Evolutionary conservation across 2,113 vertebrate species (phyloP).

Genomic region (Psophia crepitans): DNA sequence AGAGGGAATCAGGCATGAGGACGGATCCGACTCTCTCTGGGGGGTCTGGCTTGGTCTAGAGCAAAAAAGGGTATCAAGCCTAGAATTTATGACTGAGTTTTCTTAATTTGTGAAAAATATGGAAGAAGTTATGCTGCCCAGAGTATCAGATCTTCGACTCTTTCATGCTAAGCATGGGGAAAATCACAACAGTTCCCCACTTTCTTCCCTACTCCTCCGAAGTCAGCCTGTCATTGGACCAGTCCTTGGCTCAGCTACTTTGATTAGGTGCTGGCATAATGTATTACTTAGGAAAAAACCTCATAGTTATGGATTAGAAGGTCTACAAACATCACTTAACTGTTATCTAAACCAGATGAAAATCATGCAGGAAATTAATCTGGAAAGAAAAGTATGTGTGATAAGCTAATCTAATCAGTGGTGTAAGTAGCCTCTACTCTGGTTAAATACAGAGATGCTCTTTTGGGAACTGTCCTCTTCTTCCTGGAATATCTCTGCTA

Average conservation of each 20-base stretch:
- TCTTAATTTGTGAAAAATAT: background rate
- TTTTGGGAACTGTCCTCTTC: background rate
- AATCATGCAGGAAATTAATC: background rate
- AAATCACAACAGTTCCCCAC: background rate
- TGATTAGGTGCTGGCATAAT: background rate
- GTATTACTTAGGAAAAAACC: background rate
- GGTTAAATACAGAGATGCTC: background rate
- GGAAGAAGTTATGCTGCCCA: background rate
- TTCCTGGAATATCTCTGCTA: background rate
- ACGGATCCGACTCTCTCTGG: background rate
- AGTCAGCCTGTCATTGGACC: background rate
- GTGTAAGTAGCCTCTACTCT: background rate
- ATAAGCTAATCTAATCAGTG: background rate
- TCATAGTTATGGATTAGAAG: background rate
- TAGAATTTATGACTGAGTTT: background rate
- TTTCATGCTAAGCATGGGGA: background rate
- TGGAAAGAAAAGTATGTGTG: background rate
- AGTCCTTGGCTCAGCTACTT: background rate
- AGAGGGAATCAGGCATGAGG: background rate
- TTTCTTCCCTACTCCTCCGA: background rate
- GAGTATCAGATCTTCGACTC: background rate
- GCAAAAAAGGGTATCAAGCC: background rate
- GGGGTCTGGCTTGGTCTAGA: background rate
- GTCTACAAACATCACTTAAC: background rate
- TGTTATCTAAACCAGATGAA: background rate